These are phyloP conservation scores for Trogon melanurus DNA, from an alignment of 2,113 vertebrate genomes.

Conservation along the genomic window DNA sequence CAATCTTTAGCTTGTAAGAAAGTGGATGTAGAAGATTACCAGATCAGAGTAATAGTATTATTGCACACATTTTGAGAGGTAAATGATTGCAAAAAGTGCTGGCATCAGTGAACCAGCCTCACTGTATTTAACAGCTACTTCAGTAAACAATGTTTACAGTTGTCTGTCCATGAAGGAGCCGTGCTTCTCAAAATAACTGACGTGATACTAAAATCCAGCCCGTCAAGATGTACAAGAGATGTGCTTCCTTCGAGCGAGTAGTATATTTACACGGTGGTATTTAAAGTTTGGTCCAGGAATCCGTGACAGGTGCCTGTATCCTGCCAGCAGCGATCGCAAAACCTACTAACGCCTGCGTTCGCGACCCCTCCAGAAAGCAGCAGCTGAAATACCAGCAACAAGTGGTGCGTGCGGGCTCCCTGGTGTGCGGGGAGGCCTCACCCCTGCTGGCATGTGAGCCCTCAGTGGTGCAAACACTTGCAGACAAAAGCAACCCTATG, in stretches of 20 bases:
- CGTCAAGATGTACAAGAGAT: fast-evolving
- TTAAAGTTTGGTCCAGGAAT: background rate
- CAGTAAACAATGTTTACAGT: background rate
- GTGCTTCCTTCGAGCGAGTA: background rate
- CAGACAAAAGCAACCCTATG: background rate
- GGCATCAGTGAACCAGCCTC: background rate
- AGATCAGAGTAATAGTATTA: background rate
- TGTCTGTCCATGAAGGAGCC: background rate
- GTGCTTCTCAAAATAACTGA: background rate
- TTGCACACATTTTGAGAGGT: background rate
- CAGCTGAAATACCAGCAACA: background rate
- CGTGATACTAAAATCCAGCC: background rate
- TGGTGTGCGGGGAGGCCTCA: background rate
- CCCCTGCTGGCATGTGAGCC: background rate
- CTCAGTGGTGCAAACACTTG: background rate
- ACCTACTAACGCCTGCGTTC: background rate
- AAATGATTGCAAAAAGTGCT: background rate
- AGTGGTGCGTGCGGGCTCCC: background rate
- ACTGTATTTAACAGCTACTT: background rate
- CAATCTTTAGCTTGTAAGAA: background rate
- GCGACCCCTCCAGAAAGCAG: background rate
- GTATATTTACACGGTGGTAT: background rate
- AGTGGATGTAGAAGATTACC: background rate
- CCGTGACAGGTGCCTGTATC: background rate
- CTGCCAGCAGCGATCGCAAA: background rate